Evolutionary conservation across 2,888 invertebrate genomes (phyloP).

Genomic region (Leucania comma): DNA sequence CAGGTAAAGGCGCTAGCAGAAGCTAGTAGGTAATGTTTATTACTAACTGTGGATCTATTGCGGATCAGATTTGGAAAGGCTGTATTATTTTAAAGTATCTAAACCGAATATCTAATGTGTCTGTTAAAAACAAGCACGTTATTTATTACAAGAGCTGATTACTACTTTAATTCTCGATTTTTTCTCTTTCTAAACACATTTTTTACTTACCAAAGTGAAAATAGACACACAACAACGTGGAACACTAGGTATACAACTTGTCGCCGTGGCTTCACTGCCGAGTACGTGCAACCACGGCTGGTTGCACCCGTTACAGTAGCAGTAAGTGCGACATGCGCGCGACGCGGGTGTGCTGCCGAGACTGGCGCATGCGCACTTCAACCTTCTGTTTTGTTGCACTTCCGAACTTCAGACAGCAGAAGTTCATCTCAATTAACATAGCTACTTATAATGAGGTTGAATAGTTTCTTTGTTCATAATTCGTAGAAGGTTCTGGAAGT

Average conservation of each 20-base stretch:
- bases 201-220: constrained; percentile 38
- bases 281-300: constrained; percentile 32
- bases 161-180: neutral
- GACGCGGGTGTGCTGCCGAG: constrained; percentile 37
- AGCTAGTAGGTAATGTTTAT: too few relatives aligned
- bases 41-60: too few relatives aligned
- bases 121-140: neutral
- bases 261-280: constrained; percentile 9
- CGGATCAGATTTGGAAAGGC: neutral
- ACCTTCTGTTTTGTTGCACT: constrained; percentile 54
- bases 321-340: constrained; percentile 37
- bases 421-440: neutral
- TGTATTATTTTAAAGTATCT: neutral
- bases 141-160: neutral
- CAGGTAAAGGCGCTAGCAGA: too few relatives aligned
- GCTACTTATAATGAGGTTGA: neutral
- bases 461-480: neutral
- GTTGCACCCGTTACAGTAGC: constrained; percentile 19
- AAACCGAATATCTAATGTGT: neutral
- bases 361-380: constrained; percentile 57
- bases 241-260: constrained; percentile 33
- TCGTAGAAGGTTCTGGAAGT: neutral
- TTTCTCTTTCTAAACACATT: neutral
- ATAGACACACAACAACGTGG: constrained; percentile 13
- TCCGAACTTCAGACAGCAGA: constrained; percentile 1